Percentiles rank a stretch among this genome's conserved stretches.
Conservation (phyloP, 1,140 invertebrate species). For the Oryctes rhinoceros region DNA sequence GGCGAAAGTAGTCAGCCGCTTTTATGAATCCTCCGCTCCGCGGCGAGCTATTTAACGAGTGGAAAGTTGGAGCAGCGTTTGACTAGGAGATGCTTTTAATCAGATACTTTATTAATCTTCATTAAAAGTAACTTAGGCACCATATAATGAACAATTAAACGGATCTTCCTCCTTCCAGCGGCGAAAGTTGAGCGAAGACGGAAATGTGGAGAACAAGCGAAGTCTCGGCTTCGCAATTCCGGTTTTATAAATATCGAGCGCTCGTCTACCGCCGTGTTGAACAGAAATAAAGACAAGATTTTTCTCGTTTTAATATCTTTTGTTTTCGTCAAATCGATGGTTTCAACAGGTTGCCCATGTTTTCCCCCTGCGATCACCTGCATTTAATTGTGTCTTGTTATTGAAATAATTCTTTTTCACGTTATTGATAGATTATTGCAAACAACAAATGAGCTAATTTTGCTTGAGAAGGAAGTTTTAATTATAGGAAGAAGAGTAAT, state of each 20-base stretch:
- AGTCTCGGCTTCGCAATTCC: slow-evolving; percentile 22
- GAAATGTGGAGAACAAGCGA: slow-evolving; percentile 25
- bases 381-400: background rate
- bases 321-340: background rate
- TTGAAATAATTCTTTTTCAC: background rate
- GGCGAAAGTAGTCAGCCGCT: slow-evolving; percentile 12
- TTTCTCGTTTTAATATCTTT: background rate
- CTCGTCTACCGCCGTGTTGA: background rate
- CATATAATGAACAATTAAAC: slow-evolving; percentile 54
- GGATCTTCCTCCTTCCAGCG: slow-evolving; percentile 20
- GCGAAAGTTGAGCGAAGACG: slow-evolving; percentile 28
- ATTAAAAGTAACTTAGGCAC: slow-evolving; percentile 54
- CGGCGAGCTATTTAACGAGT: slow-evolving; percentile 31
- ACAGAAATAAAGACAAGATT: background rate
- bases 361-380: background rate
- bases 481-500: no score
- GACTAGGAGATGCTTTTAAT: slow-evolving; percentile 50
- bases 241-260: slow-evolving; percentile 16
- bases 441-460: no score
- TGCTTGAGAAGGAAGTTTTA: no score
- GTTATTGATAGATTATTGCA: no score
- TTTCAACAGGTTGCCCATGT: slow-evolving; percentile 16
- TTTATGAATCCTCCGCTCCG: slow-evolving; percentile 26
- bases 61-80: slow-evolving; percentile 32
- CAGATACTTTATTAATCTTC: slow-evolving; percentile 54